Percentiles rank a stretch among this genome's conserved stretches.
Conservation (phyloP, 2,113 vertebrate species). For the Strix aluco region DNA sequence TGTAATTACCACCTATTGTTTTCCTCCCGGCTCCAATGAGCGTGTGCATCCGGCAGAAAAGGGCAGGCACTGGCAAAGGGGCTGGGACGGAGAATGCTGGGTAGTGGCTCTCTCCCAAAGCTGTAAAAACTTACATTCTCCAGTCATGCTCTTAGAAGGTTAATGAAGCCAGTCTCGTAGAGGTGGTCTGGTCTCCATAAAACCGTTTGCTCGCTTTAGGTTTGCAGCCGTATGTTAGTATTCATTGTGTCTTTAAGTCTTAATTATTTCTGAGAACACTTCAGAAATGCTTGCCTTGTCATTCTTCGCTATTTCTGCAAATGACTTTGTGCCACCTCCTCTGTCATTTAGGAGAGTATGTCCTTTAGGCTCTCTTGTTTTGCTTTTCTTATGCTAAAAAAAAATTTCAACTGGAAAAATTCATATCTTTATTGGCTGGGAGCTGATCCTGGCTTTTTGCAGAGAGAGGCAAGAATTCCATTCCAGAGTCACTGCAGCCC, state of each 20-base stretch:
- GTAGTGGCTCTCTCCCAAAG: background rate
- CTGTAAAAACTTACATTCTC: background rate
- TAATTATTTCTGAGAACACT: background rate
- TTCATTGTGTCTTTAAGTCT: background rate
- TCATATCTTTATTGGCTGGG: constrained; percentile 1
- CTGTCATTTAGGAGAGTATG: background rate
- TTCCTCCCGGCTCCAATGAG: background rate
- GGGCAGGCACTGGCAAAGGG: background rate
- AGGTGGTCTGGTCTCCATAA: background rate
- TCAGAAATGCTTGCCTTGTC: background rate
- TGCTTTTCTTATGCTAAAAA: background rate
- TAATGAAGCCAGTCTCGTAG: background rate
- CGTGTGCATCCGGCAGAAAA: background rate
- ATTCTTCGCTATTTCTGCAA: background rate
- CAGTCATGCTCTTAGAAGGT: background rate
- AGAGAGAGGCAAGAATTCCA: constrained; percentile 4
- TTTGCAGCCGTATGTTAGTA: background rate
- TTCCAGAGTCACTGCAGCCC: background rate
- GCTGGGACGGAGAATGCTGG: background rate
- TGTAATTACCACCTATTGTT: background rate
- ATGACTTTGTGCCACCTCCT: background rate
- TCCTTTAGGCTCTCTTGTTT: background rate
- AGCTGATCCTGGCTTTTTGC: background rate
- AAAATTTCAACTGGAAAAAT: constrained; percentile 21
- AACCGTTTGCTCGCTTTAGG: background rate